Percentiles rank a stretch among this genome's conserved stretches.
Conservation (phyloP, 2,113 vertebrate species). For the Archocentrus centrarchus region DNA sequence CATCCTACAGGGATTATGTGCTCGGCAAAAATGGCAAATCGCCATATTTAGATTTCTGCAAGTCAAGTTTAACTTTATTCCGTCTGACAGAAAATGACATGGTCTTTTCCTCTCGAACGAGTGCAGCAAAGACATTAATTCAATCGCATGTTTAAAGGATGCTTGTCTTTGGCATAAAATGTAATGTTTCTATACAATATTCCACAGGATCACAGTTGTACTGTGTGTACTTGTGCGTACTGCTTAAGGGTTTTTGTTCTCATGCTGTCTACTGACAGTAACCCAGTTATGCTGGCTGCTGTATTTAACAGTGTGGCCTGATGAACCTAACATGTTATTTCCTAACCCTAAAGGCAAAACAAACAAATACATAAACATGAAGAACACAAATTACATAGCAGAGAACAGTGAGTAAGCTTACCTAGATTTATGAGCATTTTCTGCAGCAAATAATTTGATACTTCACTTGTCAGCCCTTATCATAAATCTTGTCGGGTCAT, state of each 20-base stretch:
- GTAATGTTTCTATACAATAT: constrained; percentile 32
- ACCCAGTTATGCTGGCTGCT: constrained; percentile 31
- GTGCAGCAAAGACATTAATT: constrained; percentile 57
- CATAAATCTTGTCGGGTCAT: constrained; percentile 29
- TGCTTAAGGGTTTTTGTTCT: constrained; percentile 38
- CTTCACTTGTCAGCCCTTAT: constrained; percentile 20
- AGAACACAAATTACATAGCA: not conserved
- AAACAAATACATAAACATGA: not conserved
- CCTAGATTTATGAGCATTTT: constrained; percentile 1
- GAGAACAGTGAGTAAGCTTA: not conserved
- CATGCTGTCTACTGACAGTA: constrained; percentile 34
- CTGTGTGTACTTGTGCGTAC: constrained; percentile 32
- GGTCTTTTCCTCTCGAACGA: constrained; percentile 63
- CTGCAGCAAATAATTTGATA: constrained; percentile 19
- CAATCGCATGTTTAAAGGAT: constrained; percentile 46
- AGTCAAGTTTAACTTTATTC: constrained; percentile 64
- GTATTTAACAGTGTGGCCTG: constrained; percentile 24
- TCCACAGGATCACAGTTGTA: constrained; percentile 27
- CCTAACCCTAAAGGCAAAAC: constrained; percentile 22
- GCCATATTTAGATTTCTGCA: constrained; percentile 72
- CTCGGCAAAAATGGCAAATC: constrained; percentile 70
- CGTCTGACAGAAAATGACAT: constrained; percentile 56
- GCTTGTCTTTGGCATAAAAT: constrained; percentile 27
- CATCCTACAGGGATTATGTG: constrained; percentile 59
- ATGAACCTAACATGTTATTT: constrained; percentile 33